Evolutionary conservation across 1,140 invertebrate species (phyloP).

Genomic region (Lepidurus arcticus): DNA sequence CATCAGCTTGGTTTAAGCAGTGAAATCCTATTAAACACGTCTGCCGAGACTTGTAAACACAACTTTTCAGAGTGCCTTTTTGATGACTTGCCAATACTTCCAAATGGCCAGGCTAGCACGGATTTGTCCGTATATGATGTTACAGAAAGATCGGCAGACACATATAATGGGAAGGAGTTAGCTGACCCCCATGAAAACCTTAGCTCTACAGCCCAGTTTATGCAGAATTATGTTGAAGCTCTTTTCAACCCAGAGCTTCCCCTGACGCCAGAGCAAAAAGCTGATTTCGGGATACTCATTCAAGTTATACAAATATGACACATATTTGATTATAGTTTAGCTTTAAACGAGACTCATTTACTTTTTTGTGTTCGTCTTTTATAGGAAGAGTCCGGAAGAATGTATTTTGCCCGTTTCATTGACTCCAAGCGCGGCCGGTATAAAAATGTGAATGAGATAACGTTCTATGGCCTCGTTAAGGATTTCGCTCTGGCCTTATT

Average conservation of each 20-base stretch:
- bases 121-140: neutral
- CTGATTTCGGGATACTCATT: neutral
- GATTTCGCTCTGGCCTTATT: conserved; percentile 70
- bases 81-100: neutral
- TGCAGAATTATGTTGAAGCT: neutral
- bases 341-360: neutral
- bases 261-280: neutral
- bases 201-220: neutral
- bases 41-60: neutral
- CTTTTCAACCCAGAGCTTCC: neutral
- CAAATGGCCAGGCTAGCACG: neutral
- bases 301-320: neutral
- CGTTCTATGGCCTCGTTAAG: conserved; percentile 70
- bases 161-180: neutral
- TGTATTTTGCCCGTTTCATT: conserved; percentile 60
- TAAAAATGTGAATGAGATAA: conserved; percentile 60
- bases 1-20: conserved; percentile 34
- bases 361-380: neutral
- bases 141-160: neutral
- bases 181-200: neutral
- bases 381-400: neutral
- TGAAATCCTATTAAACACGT: conserved; percentile 39
- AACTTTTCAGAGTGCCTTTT: neutral
- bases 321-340: neutral
- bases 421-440: conserved; percentile 63